These are phyloP conservation scores for Manacus vitellinus DNA, from an alignment of 2,113 vertebrate species.

Conservation along the genomic window DNA sequence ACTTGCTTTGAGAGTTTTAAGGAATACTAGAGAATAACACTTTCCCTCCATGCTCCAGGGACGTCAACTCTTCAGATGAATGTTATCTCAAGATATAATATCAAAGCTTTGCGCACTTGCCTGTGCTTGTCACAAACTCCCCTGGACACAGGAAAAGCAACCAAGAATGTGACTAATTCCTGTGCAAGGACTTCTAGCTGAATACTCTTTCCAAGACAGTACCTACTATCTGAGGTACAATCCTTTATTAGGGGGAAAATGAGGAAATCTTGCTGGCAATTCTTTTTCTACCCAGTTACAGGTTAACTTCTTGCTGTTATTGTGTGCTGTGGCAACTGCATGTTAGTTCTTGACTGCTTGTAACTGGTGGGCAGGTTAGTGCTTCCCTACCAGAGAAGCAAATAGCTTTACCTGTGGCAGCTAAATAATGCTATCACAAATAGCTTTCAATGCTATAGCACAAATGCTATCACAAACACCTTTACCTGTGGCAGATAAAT, in stretches of 20 bases:
- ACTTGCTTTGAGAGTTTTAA: slow-evolving; percentile 23
- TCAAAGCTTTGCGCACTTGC: slow-evolving; percentile 44
- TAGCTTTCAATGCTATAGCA: too few relatives aligned
- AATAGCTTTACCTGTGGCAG: neutral
- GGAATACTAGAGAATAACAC: neutral
- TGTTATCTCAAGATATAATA: slow-evolving; percentile 42
- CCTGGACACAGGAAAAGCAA: neutral
- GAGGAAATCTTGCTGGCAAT: neutral
- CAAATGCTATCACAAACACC: too few relatives aligned
- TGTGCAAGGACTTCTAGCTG: neutral
- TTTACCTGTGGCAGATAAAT: neutral
- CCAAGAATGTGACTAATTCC: neutral
- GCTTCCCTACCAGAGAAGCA: neutral
- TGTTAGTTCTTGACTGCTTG: neutral
- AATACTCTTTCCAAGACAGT: neutral
- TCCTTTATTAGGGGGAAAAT: neutral
- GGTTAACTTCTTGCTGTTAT: neutral
- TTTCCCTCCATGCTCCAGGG: neutral
- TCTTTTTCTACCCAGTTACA: neutral
- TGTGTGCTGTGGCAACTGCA: neutral
- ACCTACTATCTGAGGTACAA: neutral
- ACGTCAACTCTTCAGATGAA: neutral
- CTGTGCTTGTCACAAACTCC: slow-evolving; percentile 24
- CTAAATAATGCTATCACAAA: neutral
- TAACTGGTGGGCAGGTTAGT: neutral